Percentiles rank a stretch among this genome's conserved stretches.
phyloP scores from a whole-genome alignment of 2,888 invertebrate genomes.

The Mechanitis mazaeus region DNA sequence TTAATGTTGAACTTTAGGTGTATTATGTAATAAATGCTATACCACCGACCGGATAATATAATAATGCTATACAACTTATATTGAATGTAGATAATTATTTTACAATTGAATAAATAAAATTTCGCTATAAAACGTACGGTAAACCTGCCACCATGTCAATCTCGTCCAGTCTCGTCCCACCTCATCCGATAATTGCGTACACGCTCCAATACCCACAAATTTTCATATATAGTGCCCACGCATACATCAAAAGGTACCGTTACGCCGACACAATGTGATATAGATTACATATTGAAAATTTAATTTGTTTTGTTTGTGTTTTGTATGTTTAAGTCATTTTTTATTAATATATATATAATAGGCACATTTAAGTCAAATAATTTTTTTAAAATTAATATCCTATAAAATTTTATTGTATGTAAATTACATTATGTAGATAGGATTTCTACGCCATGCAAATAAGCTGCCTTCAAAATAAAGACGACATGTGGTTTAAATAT shows the following conservation, averaged over 20 bases:
- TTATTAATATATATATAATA: too few relatives aligned
- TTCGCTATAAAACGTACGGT: not conserved
- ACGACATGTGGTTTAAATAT: too few relatives aligned
- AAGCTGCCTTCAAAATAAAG: not conserved
- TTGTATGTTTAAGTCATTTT: too few relatives aligned
- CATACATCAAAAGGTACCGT: constrained; percentile 2
- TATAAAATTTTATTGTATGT: not conserved
- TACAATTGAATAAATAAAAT: too few relatives aligned
- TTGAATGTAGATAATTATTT: too few relatives aligned
- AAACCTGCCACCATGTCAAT: constrained; percentile 9
- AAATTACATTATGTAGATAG: not conserved
- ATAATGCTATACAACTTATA: too few relatives aligned
- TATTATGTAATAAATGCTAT: too few relatives aligned
- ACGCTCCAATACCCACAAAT: constrained; percentile 25
- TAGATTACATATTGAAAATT: too few relatives aligned
- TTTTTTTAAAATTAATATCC: not conserved
- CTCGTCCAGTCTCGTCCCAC: constrained; percentile 12
- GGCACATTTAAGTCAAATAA: too few relatives aligned
- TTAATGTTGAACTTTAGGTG: too few relatives aligned
- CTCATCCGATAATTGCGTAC: constrained; percentile 32
- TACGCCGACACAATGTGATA: not conserved
- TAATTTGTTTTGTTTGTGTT: too few relatives aligned
- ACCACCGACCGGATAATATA: too few relatives aligned
- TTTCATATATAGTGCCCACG: constrained; percentile 24
- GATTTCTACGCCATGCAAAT: not conserved